Evolutionary conservation across 2,797 vertebrate species (phyloP).

Genomic region (Sparus aurata): DNA sequence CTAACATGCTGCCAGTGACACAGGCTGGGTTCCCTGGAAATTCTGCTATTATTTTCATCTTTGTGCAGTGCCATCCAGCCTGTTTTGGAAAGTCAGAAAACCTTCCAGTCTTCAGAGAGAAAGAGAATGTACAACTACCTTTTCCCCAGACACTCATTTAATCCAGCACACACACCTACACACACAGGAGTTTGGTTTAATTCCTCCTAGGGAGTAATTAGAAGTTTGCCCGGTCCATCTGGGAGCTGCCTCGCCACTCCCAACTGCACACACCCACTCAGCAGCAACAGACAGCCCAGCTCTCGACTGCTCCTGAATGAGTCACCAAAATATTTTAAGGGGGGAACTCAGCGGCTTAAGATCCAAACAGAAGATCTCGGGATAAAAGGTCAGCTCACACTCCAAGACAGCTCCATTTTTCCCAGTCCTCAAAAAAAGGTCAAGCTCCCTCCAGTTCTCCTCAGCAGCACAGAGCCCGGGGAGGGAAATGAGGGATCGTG

Average conservation of each 20-base stretch:
- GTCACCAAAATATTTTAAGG: constrained; percentile 45
- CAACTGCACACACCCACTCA: constrained; percentile 43
- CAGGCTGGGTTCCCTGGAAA: neutral
- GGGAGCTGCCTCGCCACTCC: constrained; percentile 36
- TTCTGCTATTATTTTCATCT: neutral
- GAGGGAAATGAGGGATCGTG: neutral
- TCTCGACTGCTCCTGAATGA: constrained; percentile 44
- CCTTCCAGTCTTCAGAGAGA: constrained; percentile 18
- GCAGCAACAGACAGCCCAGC: constrained; percentile 29
- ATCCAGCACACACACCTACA: neutral
- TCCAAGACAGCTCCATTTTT: constrained; percentile 33
- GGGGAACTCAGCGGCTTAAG: constrained; percentile 18
- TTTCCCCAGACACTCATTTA: constrained; percentile 49
- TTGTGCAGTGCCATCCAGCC: constrained; percentile 6
- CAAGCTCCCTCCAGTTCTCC: constrained; percentile 30
- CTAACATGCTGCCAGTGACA: neutral
- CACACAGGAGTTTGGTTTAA: constrained; percentile 41
- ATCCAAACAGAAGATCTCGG: constrained; percentile 39
- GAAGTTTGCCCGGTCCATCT: constrained; percentile 45
- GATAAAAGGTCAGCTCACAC: constrained; percentile 59
- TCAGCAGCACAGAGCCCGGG: constrained; percentile 1
- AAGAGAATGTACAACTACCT: constrained; percentile 34
- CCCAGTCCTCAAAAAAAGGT: constrained; percentile 40
- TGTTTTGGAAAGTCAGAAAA: constrained; percentile 37
- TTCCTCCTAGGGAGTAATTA: constrained; percentile 71